A percentile compares a stretch with the other conserved stretches of the same genome.
Evolutionary conservation across 2,888 invertebrate genomes (phyloP).

Genomic region (Aporophyla nigra): DNA sequence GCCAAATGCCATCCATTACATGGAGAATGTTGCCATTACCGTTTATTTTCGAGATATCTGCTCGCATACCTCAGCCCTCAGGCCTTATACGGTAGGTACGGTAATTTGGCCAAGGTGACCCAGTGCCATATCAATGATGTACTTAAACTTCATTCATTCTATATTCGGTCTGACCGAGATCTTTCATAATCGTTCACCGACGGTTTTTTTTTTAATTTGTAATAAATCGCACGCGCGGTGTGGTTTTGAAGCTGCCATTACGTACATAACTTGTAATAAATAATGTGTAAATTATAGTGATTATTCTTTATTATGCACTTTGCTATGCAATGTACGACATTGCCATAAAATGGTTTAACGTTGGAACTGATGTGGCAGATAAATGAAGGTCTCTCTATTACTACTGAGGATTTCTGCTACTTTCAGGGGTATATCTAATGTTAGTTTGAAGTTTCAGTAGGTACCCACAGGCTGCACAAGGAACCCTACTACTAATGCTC

Average conservation of each 20-base stretch:
- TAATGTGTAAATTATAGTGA: conserved; percentile 19
- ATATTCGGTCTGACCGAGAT: conserved; percentile 42
- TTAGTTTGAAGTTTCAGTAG: background rate
- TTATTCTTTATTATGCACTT: background rate
- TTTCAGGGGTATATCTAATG: background rate
- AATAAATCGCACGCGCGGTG: conserved; percentile 29
- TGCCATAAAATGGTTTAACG: background rate
- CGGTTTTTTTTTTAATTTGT: conserved; percentile 45
- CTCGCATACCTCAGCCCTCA: background rate
- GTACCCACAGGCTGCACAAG: no score
- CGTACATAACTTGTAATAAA: conserved; percentile 21
- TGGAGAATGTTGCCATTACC: conserved; percentile 48
- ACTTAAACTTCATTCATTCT: conserved; percentile 63
- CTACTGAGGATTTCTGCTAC: background rate
- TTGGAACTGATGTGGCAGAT: background rate
- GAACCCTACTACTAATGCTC: no score
- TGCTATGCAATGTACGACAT: background rate
- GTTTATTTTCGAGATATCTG: conserved; percentile 48
- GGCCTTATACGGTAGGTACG: conserved; percentile 15
- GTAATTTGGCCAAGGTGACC: conserved; percentile 80
- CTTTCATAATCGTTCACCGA: conserved; percentile 35
- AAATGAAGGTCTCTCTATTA: background rate
- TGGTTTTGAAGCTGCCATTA: conserved; percentile 1
- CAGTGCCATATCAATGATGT: conserved; percentile 62
- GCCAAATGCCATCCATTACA: conserved; percentile 55